A percentile compares a stretch with the other conserved stretches of the same genome.
phyloP scores from a whole-genome alignment of 2,888 invertebrate genomes.

The Alcis repandata region DNA sequence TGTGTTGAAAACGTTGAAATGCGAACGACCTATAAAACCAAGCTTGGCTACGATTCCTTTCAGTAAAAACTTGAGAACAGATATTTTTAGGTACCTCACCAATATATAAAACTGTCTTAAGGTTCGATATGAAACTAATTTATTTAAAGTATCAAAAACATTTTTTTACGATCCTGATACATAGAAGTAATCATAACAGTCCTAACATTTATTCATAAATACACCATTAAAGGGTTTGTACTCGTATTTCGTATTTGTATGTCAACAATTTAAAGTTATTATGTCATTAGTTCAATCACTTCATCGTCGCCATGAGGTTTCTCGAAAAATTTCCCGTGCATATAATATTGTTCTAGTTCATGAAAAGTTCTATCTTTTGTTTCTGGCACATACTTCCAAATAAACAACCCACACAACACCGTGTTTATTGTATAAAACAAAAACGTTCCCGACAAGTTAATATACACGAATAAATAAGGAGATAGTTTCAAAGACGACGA shows the following conservation, averaged over 20 bases:
- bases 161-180: too few species aligned
- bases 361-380: conserved; percentile 35
- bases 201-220: too few species aligned
- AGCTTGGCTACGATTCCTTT: too few species aligned
- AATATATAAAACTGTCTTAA: too few species aligned
- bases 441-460: conserved; percentile 25
- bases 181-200: too few species aligned
- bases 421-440: conserved; percentile 20
- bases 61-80: too few species aligned
- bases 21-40: too few species aligned
- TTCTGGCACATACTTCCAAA: conserved; percentile 39
- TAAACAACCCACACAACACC: conserved; percentile 11
- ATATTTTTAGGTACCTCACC: too few species aligned
- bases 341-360: conserved; percentile 40
- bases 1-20: too few species aligned
- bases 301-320: background rate
- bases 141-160: too few species aligned
- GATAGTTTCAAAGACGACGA: conserved; percentile 14
- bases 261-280: background rate
- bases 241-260: background rate
- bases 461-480: conserved; percentile 26
- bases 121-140: too few species aligned
- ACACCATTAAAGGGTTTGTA: too few species aligned
- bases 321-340: conserved; percentile 16
- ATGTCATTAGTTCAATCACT: background rate